phyloP scores from a whole-genome alignment of 2,113 vertebrate genomes.

The Dasyornis broadbenti region DNA sequence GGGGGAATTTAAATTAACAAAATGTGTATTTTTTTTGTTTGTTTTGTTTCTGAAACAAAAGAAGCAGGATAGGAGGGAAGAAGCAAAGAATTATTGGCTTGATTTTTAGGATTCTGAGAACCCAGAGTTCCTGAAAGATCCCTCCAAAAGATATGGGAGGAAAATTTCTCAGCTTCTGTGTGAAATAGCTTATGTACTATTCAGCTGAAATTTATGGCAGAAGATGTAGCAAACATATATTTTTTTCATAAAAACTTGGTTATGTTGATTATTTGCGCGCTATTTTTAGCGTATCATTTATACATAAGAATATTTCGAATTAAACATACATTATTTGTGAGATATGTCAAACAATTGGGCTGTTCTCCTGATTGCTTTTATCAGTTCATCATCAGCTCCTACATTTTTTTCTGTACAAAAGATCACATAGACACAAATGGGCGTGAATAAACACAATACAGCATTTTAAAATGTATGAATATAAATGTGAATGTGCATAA shows the following conservation, averaged over 20 bases:
- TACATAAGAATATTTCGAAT: background rate
- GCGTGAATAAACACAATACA: background rate
- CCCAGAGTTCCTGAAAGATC: background rate
- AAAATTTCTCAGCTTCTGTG: background rate
- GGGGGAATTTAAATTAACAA: constrained; percentile 56
- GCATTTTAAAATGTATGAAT: background rate
- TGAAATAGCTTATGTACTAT: background rate
- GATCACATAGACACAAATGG: background rate
- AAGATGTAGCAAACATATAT: background rate
- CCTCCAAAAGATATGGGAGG: background rate
- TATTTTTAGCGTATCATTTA: background rate
- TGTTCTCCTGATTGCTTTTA: background rate
- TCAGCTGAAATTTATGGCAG: background rate
- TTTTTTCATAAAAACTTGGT: background rate
- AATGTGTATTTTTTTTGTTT: constrained; percentile 40
- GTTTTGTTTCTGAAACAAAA: constrained; percentile 52
- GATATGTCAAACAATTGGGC: background rate
- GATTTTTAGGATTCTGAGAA: constrained; percentile 7
- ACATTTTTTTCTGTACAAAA: background rate
- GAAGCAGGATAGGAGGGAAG: background rate
- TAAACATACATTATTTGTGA: background rate
- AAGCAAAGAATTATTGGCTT: background rate
- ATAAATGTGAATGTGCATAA: background rate
- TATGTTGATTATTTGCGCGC: background rate
- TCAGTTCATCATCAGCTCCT: background rate